These are phyloP conservation scores for Lanistes nyassanus DNA, from an alignment of 1,140 invertebrate species.

Conservation along the genomic window DNA sequence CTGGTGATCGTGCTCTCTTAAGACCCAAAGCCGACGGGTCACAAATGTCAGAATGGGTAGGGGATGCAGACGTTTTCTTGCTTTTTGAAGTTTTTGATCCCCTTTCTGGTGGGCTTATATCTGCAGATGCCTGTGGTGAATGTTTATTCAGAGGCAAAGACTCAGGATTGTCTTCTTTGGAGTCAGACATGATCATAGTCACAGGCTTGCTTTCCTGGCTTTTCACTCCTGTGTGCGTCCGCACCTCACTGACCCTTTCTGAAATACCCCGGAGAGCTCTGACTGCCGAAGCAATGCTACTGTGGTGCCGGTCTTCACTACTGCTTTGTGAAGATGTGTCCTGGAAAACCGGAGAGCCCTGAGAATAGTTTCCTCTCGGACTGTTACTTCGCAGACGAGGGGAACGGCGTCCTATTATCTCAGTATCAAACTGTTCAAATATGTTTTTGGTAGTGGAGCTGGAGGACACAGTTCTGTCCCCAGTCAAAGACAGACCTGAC, in stretches of 20 bases:
- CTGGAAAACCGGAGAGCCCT: background rate
- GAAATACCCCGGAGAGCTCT: constrained; percentile 13
- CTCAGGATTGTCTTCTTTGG: constrained; percentile 12
- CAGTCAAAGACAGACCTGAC: background rate
- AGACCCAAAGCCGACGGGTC: background rate
- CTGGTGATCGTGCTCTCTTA: background rate
- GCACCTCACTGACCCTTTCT: background rate
- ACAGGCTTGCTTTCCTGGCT: background rate
- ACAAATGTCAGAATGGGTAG: background rate
- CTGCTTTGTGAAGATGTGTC: background rate
- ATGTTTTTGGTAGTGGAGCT: constrained; percentile 2
- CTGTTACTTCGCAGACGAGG: constrained; percentile 15
- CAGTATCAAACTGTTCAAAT: constrained; percentile 11
- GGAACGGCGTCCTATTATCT: constrained; percentile 4
- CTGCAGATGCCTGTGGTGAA: background rate
- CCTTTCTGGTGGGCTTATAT: constrained; percentile 4
- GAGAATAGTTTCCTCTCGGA: background rate
- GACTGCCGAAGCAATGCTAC: constrained; percentile 5
- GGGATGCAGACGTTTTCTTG: background rate
- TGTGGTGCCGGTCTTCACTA: constrained; percentile 13
- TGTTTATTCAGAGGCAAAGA: constrained; percentile 8
- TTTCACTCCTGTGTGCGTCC: background rate
- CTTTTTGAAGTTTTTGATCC: background rate
- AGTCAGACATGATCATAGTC: background rate
- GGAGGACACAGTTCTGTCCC: constrained; percentile 11